Percentiles rank a stretch among this genome's conserved stretches.
These are phyloP conservation scores for Channa argus DNA, from an alignment of 2,113 vertebrate genomes.

Conservation along the genomic window DNA sequence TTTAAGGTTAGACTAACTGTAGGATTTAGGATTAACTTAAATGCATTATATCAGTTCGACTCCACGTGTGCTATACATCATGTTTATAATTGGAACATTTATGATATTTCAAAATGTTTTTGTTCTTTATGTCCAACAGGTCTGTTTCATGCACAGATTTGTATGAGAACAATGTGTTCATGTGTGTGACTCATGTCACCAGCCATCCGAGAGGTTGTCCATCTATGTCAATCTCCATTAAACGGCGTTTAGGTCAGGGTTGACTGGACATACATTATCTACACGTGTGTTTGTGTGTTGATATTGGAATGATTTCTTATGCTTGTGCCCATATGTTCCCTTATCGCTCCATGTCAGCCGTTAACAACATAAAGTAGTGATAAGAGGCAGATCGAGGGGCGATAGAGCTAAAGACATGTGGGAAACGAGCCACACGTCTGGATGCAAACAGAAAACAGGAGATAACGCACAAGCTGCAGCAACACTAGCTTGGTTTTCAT, in stretches of 20 bases:
- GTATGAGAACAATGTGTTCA: not conserved
- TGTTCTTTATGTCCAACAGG: no score
- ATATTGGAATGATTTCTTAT: not conserved
- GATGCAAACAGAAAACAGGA: not conserved
- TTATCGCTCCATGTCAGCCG: conserved; percentile 47
- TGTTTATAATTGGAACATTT: no score
- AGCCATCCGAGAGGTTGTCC: not conserved
- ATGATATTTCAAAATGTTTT: no score
- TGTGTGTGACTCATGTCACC: not conserved
- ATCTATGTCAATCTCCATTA: conserved; percentile 16
- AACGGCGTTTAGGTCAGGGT: not conserved
- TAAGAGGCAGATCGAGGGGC: conserved; percentile 23
- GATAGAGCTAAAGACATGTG: not conserved
- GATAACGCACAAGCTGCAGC: not conserved
- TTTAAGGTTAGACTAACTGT: no score
- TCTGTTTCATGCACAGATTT: not conserved
- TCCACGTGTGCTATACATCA: no score
- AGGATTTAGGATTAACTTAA: no score
- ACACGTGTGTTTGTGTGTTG: not conserved
- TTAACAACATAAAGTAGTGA: conserved; percentile 17
- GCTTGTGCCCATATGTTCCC: conserved; percentile 1
- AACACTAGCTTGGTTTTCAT: not conserved
- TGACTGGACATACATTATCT: not conserved
- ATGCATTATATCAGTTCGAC: no score
- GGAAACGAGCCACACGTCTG: not conserved